phyloP scores from a whole-genome alignment of 1,140 invertebrate genomes.

The Drosophila asahinai region DNA sequence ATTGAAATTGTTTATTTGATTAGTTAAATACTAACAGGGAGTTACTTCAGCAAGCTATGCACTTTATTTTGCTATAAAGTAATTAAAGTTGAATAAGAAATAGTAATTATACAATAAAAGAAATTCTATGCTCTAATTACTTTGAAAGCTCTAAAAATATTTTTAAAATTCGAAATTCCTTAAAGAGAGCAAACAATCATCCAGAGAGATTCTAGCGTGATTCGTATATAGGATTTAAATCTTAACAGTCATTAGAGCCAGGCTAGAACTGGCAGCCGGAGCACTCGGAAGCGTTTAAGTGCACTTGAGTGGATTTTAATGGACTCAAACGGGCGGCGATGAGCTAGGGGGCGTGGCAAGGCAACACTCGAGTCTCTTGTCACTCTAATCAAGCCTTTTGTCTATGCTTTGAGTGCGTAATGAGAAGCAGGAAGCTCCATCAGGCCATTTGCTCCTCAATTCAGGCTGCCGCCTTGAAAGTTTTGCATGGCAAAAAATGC shows the following conservation, averaged over 20 bases:
- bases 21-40: neutral
- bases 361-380: slow-evolving; percentile 36
- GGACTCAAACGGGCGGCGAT: slow-evolving; percentile 51
- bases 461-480: slow-evolving; percentile 22
- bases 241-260: slow-evolving; percentile 67
- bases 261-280: slow-evolving; percentile 42
- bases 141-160: too few species aligned
- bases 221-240: slow-evolving; percentile 53
- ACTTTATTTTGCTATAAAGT: too few species aligned
- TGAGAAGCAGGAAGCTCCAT: slow-evolving; percentile 24
- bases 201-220: neutral
- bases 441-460: slow-evolving; percentile 28
- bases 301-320: slow-evolving; percentile 83
- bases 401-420: slow-evolving; percentile 30
- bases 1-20: neutral
- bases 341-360: slow-evolving; percentile 21
- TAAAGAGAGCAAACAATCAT: neutral
- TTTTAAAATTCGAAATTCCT: neutral
- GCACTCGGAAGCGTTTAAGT: slow-evolving; percentile 81
- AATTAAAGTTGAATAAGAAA: neutral
- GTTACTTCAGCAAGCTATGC: too few species aligned
- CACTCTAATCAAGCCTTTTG: slow-evolving; percentile 77
- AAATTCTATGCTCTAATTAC: too few species aligned
- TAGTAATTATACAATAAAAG: too few species aligned
- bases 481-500: neutral